Evolutionary conservation across 92 coral and sea anemone genomes (phyloP), one percentile per base, ranked within the genome.

Genomic region (Porites divaricata): DNA sequence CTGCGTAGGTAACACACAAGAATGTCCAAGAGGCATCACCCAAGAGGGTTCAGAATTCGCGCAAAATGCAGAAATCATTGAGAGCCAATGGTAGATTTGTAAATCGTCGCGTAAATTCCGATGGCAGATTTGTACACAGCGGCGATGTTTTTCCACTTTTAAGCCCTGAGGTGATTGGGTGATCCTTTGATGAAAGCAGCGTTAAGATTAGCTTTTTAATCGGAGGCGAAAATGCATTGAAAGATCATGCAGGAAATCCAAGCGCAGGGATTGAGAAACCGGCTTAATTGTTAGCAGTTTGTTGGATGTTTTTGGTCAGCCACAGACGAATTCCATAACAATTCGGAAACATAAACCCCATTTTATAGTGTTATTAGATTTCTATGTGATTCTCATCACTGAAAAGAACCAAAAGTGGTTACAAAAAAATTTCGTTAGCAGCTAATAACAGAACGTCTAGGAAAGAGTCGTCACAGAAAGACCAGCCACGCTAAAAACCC

Each of bases 241-340:
- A 20, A 50, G 28, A 65, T 65, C 73, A 24, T 51, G 75, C 19
- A 48, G 75, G 66, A 67, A 67, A 67, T 12, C 84, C 54, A 45
- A 24, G 74, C 51, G 28, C 65, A 51, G 74, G 51, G 59, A 53
- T 51, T 20, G 13, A 23, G 67, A 20, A 19, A 66, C 16, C 14
- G 64, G 23, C 26, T 70, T 61, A 50, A 79, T 20, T 48, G 52
- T 35, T 12, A 45, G 3, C 19, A 35, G 2, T 67, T 53, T 52
- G 51, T 56, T 11, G 13, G 59, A 54, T n/a, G n/a, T 54, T 54
- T 35, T 35, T 35, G 4, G 45, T 35, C 59, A 28, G 20, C 52
- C 49, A 17, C 76, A 72, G 45, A 35, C 45, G 45, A 35, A 35
- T 35, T 35, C 45, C 45, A 35, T 3, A 35, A 35, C 3, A 35